A percentile compares a stretch with the other conserved stretches of the same genome.
These are phyloP conservation scores for Uromys caudimaculatus DNA, from an alignment of 2,797 vertebrate genomes.

Conservation along the genomic window DNA sequence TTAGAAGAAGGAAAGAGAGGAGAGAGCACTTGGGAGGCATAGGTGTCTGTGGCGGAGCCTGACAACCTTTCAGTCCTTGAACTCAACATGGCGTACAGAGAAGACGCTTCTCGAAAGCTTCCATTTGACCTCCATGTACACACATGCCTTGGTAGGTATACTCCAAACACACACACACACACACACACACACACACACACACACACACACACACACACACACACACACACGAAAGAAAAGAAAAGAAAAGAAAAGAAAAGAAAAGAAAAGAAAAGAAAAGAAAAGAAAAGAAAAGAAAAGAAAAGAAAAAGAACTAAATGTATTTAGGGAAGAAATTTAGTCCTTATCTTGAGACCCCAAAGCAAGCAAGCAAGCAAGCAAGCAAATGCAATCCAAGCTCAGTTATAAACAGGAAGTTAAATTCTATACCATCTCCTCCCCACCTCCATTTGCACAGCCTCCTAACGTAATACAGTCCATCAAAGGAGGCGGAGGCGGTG, in stretches of 20 bases:
- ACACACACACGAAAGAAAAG: not conserved
- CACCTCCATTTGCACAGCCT: not conserved
- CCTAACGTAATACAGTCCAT: not conserved
- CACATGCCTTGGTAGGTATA: not conserved
- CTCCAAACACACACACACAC: not conserved
- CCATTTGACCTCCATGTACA: not conserved
- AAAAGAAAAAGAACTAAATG: not conserved
- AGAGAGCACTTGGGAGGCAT: not conserved
- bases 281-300: not conserved
- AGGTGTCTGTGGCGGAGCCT: too few relatives aligned
- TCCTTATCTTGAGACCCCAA: too few relatives aligned
- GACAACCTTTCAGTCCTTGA: not conserved
- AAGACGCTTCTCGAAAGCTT: not conserved
- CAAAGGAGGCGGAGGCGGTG: constrained; percentile 30
- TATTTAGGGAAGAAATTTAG: not conserved
- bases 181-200: not conserved
- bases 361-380: too few relatives aligned
- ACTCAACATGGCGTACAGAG: not conserved
- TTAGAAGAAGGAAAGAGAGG: too few relatives aligned
- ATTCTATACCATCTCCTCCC: not conserved
- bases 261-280: not conserved
- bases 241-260: not conserved
- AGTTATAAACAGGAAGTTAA: not conserved
- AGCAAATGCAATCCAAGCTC: not conserved
- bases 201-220: not conserved